These are phyloP conservation scores for Cantharis nigra DNA, from an alignment of 2,888 invertebrate genomes.

Conservation along the genomic window DNA sequence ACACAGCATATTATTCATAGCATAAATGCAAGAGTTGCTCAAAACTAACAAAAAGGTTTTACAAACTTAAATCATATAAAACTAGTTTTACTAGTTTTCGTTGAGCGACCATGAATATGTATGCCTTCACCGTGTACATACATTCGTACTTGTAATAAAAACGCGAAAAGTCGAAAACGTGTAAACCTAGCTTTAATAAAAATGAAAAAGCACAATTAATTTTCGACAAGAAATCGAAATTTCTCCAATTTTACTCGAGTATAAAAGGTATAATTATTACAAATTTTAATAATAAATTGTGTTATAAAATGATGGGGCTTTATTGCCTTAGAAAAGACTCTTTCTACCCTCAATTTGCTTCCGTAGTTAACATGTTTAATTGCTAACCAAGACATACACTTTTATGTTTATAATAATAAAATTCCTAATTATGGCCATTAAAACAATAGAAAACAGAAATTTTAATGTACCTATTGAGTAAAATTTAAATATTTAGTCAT, in stretches of 20 bases:
- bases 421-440: neutral
- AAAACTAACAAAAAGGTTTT: neutral
- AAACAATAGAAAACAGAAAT: neutral
- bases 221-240: neutral
- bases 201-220: neutral
- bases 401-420: neutral
- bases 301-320: too few relatives aligned
- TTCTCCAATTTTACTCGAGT: neutral
- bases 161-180: neutral
- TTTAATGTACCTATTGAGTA: neutral
- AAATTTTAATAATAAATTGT: too few relatives aligned
- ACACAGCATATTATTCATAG: neutral
- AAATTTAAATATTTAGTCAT: neutral
- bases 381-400: neutral
- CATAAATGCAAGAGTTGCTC: neutral
- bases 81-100: neutral
- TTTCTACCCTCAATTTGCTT: neutral
- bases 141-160: neutral
- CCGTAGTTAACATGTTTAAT: neutral
- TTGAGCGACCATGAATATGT: neutral
- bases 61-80: neutral
- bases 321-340: neutral
- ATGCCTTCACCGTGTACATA: neutral
- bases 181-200: neutral
- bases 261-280: too few relatives aligned